Base-by-base conservation (phyloP, 2,113 vertebrate species). In the Ibidorhyncha struthersii region DNA sequence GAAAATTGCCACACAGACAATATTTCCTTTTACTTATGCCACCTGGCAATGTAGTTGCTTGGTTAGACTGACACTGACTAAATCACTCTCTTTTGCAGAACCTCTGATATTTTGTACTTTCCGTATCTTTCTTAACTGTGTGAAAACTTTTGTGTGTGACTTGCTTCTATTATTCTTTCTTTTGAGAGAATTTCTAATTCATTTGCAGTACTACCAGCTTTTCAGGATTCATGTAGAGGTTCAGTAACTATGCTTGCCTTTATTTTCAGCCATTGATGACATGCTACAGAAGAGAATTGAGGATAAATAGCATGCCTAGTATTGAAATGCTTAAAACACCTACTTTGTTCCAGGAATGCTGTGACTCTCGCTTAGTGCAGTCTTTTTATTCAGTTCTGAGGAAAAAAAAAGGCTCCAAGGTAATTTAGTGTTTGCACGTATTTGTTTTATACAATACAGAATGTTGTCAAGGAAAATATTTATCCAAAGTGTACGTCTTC, bases 21-120 rank as follows among this genome's bases (percentile, higher is more conserved):
- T 78, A 91, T 94, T 96, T 95, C 16, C 55, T 96, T 92, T 53
- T 73, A 58, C 80, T 86, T 94, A 84, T 14, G 58, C 89, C 76
- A 82, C 58, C 32, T 96, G 89, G 79, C 82, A 94, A 12, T 27
- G 38, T 52, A 72, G 72, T 53, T 71, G 21, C 20, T 85, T 85
- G 29, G 30, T 72, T 82, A 86, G 55, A 55, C 36, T 93, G 91
- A 82, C 76, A 23, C 30, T 95, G 71, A 93, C 91, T 95, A 90
- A 84, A 94, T 84, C 89, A 81, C 30, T 85, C n/a, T 69, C n/a
- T 90, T 95, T 65, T 69, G 79, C 58, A 94, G 58, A 93, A 96
- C 29, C 34, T 94, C 81, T 91, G 62, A 61, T 92, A 83, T 76
- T 90, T 91, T 79, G 40, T 90, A 59, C 61, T 92, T 94, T 71